Conservation (phyloP, 2,797 vertebrate genomes). For the Xenentodon cancila region DNA sequence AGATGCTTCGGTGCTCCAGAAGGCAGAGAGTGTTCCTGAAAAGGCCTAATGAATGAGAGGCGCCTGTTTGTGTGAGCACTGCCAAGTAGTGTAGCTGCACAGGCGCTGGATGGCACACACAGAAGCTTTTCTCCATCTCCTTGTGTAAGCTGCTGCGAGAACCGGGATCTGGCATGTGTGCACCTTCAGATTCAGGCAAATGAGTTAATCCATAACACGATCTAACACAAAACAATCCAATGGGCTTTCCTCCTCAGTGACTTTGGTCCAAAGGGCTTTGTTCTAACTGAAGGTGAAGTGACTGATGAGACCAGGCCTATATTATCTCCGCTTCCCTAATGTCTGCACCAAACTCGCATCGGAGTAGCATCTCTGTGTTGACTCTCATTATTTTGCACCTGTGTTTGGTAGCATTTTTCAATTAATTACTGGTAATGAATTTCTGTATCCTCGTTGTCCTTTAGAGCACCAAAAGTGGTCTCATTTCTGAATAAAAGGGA, state of each 20-base stretch:
- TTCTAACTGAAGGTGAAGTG: conserved; percentile 24
- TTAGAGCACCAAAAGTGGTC: conserved; percentile 64
- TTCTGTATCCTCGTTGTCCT: conserved; percentile 79
- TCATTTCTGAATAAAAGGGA: conserved; percentile 34
- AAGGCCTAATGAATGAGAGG: conserved; percentile 81
- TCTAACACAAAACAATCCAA: conserved; percentile 56
- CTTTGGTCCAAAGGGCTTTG: conserved; percentile 22
- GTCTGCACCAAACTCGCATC: conserved; percentile 7
- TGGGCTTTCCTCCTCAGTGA: conserved; percentile 39
- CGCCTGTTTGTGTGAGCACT: conserved; percentile 76
- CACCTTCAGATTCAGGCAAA: conserved; percentile 49
- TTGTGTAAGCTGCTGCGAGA: conserved; percentile 38
- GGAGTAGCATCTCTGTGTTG: conserved; percentile 21
- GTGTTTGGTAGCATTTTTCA: conserved; percentile 64
- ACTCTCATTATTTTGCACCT: conserved; percentile 46
- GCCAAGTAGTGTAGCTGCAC: conserved; percentile 81
- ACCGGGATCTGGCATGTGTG: conserved; percentile 48
- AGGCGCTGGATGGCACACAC: conserved; percentile 68
- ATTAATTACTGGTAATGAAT: conserved; percentile 80
- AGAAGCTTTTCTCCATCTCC: conserved; percentile 41
- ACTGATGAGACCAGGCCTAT: conserved; percentile 38
- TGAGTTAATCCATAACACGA: conserved; percentile 58
- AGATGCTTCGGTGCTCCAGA: conserved; percentile 80
- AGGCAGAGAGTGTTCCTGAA: conserved; percentile 75
- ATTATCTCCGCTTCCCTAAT: too few species aligned